A percentile compares a stretch with the other conserved stretches of the same genome.
Evolutionary conservation across 2,113 vertebrate species (phyloP).

Genomic region (Progne subis): DNA sequence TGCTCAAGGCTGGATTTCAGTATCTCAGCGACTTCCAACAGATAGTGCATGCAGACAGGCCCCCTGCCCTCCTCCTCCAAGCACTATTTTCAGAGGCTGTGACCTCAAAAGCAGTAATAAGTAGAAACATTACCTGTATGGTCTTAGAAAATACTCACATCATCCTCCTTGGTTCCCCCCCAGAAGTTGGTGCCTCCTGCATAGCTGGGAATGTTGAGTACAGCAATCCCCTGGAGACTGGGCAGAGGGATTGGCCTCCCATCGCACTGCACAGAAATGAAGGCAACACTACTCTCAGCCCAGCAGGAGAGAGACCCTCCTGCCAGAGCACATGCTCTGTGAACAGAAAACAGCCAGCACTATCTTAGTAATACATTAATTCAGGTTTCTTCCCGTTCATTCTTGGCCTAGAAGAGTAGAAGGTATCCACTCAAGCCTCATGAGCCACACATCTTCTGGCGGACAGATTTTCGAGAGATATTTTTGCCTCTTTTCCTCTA

Average conservation of each 20-base stretch:
- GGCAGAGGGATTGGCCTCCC: conserved; percentile 90
- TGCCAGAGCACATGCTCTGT: background rate
- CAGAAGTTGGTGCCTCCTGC: conserved; percentile 97
- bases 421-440: background rate
- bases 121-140: background rate
- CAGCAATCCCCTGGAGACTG: conserved; percentile 92
- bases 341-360: background rate
- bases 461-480: background rate
- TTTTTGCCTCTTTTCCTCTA: background rate
- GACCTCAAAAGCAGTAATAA: background rate
- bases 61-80: background rate
- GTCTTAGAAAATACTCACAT: conserved; percentile 76
- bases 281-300: background rate
- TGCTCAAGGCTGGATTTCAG: background rate
- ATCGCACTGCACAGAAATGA: conserved; percentile 80
- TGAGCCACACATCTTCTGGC: background rate
- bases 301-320: background rate
- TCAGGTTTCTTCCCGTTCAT: background rate
- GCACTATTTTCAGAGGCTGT: background rate
- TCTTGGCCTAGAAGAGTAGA: background rate
- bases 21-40: background rate
- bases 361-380: background rate
- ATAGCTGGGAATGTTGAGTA: conserved; percentile 94
- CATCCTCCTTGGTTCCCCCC: conserved; percentile 95
- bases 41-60: background rate